Evolutionary conservation across 1,140 invertebrate species (phyloP), one percentile per base, ranked within the genome.

Genomic region (Drosophila bocqueti): DNA sequence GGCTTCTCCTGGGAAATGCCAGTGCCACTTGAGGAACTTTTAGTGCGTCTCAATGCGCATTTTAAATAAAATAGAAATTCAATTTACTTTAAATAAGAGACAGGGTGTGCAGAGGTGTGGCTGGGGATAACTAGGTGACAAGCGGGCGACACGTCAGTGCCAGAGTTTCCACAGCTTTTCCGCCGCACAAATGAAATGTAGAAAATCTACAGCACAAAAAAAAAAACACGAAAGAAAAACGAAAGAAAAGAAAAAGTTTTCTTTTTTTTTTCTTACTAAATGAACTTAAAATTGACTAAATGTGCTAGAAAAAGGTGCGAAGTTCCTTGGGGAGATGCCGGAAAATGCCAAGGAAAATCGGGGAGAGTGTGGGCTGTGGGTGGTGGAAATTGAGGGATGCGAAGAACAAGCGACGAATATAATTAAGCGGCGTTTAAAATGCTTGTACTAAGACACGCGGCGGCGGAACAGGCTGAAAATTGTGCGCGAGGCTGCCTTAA

Each of bases 1-100:
- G 2, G 34, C 34, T 1, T 24, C 54, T 57, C 21, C 36, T 31
- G 47, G 50, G 58, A 55, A 68, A 60, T 60, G 76, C 46, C 66
- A 66, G 38, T 65, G 80, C 61, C 84, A 87, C 83, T 89, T 90
- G 81, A 73, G 77, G 46, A 89, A 89, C 85, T 89, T 89, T 90
- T 89, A 89, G 85, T 84, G 85, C 84, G 85, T 84, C 85, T 89
- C 84, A 89, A 89, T 89, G 85, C 85, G 85, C 84, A 89, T 89
- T 89, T 90, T 81, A 89, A 89, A 89, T 90, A 89, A 89, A 89
- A 89, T 90, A 89, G 84, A 90, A 89, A 89, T 89, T 89, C 84
- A 89, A 89, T 89, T 90, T 89, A 79, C 85, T 89, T 89, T 81
- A 89, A 89, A 89, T 84, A 90, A 90, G 83, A 79, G 83, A 57